Conservation (phyloP, 2,888 invertebrate species). For the Cephus sareptanus region DNA sequence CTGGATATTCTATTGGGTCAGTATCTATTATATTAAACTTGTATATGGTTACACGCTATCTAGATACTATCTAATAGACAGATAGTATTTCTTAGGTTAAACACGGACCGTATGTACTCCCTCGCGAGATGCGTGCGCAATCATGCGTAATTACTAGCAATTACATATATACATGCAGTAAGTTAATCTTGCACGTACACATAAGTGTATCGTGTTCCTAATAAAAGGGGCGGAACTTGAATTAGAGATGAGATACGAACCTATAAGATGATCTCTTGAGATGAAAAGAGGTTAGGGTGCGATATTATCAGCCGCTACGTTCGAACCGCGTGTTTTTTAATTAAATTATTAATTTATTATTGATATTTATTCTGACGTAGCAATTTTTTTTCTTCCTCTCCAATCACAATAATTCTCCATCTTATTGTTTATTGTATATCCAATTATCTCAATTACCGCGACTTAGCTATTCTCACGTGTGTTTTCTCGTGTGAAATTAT, state of each 20-base stretch:
- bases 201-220: background rate
- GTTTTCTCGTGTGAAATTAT: background rate
- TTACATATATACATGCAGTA: background rate
- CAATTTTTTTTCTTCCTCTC: background rate
- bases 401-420: background rate
- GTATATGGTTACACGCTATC: background rate
- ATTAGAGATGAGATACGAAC: background rate
- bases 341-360: background rate
- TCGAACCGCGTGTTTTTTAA: background rate
- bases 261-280: background rate
- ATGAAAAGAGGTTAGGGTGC: background rate
- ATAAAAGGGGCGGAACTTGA: background rate
- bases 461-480: background rate
- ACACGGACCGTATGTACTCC: background rate
- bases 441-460: background rate
- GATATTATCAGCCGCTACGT: background rate
- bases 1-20: background rate
- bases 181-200: background rate
- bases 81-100: background rate
- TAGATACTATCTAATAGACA: background rate
- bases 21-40: background rate
- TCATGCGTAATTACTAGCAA: background rate
- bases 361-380: background rate
- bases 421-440: background rate
- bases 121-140: background rate